Base-by-base conservation (phyloP, 37 sponge, comb jelly and placozoan species). In the Axinella damicornis region DNA sequence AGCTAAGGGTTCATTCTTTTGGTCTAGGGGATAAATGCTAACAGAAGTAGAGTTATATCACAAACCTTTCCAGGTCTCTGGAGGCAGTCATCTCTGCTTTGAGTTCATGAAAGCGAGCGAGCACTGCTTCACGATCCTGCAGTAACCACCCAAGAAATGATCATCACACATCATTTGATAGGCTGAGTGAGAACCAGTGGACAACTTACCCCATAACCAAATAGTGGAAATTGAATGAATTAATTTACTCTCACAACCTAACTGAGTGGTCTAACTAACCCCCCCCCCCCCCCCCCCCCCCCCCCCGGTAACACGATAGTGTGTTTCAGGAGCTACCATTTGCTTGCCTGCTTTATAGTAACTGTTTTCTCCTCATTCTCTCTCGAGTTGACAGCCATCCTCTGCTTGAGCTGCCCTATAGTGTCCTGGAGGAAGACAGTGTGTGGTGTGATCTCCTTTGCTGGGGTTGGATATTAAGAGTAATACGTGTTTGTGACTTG, bases 1-100 rank as follows among this genome's bases (percentile, higher is more conserved):
- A n/a, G n/a, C n/a, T n/a, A n/a, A n/a, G n/a, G n/a, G n/a, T n/a
- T 1, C n/a, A 79, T 40, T 41, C 84, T 34, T 33, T 39, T 57
- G 32, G 58, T 33, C 2, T n/a, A n/a, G n/a, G n/a, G n/a, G n/a
- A n/a, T n/a, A 61, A 13, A n/a, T 33, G 36, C 2, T 62, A 77
- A 33, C 2, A 69, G 11, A 69, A 69, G n/a, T 22, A n/a, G n/a
- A n/a, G n/a, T 22, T 66, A 28, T n/a, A 15, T 32, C 19, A 27
- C 83, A 19, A 24, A 86, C 96, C 97, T 96, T 61, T 98, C 97
- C 20, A 70, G 36, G 69, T 96, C 99, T 59, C 99, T 77, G 31
- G 92, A 92, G 57, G 38, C 84, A 17, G 73, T 82, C 99, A 98
- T 94, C 64, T 96, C 96, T 55, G 74, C 80, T 75, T 96, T 98